Percentiles rank a stretch among this genome's conserved stretches.
phyloP scores from a whole-genome alignment of 2,888 invertebrate genomes.

The Unio pictorum region DNA sequence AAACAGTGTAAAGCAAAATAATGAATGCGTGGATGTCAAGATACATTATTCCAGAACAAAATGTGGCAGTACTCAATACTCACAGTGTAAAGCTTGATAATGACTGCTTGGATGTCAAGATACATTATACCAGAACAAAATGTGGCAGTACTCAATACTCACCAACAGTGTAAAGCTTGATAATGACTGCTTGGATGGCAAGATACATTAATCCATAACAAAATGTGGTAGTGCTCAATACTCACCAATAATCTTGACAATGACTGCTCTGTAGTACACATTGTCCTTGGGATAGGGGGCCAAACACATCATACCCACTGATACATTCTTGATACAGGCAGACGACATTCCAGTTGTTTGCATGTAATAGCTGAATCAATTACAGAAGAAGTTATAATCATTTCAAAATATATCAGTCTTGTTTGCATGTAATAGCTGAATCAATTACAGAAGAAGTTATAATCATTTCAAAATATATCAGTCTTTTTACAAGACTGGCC shows the following conservation, averaged over 20 bases:
- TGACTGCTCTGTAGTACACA: conserved; percentile 83
- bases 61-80: not conserved
- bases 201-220: conserved; percentile 34
- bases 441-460: conserved; percentile 1
- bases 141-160: not conserved
- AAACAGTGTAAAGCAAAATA: too few relatives aligned
- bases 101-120: conserved; percentile 80
- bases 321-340: conserved; percentile 10
- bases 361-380: conserved; percentile 19
- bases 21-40: too few relatives aligned
- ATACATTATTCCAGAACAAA: too few relatives aligned
- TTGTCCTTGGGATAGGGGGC: conserved; percentile 86
- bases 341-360: conserved; percentile 6
- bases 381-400: not conserved
- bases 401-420: not conserved
- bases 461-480: not conserved
- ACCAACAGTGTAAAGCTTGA: conserved; percentile 71
- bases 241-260: conserved; percentile 73
- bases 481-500: too few relatives aligned
- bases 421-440: conserved; percentile 18
- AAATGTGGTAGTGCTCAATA: not conserved
- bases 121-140: conserved; percentile 28
- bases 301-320: conserved; percentile 38
- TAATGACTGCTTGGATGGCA: conserved; percentile 80
- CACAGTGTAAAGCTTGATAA: conserved; percentile 75